Percentiles rank a stretch among this genome's conserved stretches.
These are phyloP conservation scores for zebrafish (Danio rerio) DNA, from an alignment of 2,113 vertebrate genomes.

Conservation along the genomic window DNA sequence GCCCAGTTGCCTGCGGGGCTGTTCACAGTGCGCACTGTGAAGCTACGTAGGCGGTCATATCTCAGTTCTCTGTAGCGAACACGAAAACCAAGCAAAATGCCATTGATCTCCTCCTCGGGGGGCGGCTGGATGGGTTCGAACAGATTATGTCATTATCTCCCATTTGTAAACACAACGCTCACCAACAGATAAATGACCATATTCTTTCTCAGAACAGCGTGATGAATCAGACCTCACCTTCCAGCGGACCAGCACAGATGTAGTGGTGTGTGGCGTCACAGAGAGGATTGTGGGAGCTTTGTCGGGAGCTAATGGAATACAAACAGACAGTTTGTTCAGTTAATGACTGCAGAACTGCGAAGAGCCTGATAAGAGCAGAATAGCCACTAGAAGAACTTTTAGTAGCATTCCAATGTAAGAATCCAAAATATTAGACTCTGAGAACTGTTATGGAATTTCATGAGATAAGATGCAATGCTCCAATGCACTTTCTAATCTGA, in stretches of 20 bases:
- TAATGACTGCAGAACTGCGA: slow-evolving; percentile 54
- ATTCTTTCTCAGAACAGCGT: background rate
- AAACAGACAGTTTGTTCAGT: slow-evolving; percentile 49
- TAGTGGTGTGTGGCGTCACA: slow-evolving; percentile 94
- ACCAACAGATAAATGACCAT: background rate
- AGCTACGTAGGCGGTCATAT: slow-evolving; percentile 82
- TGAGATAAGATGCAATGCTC: too few species aligned
- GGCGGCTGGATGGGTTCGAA: slow-evolving; percentile 79
- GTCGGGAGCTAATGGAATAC: slow-evolving; percentile 82
- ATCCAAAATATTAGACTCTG: too few species aligned
- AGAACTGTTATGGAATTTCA: too few species aligned
- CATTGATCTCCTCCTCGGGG: slow-evolving; percentile 91
- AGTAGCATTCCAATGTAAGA: background rate
- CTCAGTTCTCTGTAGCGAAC: slow-evolving; percentile 90
- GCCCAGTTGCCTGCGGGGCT: slow-evolving; percentile 82
- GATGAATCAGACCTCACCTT: slow-evolving; percentile 79
- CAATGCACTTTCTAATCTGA: too few species aligned
- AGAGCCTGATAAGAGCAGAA: slow-evolving; percentile 35
- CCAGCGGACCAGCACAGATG: slow-evolving; percentile 94
- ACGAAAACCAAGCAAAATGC: slow-evolving; percentile 92
- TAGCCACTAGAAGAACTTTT: background rate
- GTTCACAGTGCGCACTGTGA: slow-evolving; percentile 80
- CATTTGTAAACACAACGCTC: background rate
- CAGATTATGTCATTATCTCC: slow-evolving; percentile 23
- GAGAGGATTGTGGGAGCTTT: slow-evolving; percentile 92